Evolutionary conservation across 2,888 invertebrate species (phyloP).

Genomic region (Cinara cedri): DNA sequence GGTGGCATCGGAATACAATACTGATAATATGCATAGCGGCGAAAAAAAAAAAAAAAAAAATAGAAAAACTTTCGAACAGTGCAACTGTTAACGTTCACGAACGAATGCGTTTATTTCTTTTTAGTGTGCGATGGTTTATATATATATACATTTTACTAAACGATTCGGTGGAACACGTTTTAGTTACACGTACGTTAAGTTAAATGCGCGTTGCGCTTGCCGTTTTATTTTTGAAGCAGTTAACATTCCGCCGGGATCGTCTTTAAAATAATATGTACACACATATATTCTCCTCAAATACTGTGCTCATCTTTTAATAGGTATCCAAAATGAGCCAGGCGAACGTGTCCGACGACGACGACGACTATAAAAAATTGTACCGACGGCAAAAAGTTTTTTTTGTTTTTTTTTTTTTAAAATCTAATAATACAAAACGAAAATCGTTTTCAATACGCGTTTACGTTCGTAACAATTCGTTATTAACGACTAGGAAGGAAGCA

Average conservation of each 20-base stretch:
- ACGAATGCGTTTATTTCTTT: neutral
- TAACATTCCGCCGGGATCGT: neutral
- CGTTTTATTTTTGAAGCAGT: constrained; percentile 42
- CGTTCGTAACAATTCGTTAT: too few relatives aligned
- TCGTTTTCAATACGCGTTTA: too few relatives aligned
- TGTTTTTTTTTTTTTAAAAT: neutral
- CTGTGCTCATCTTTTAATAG: too few relatives aligned
- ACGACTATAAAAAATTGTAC: neutral
- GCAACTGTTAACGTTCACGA: neutral
- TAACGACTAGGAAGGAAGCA: too few relatives aligned
- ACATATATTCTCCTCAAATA: neutral
- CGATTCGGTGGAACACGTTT: constrained; percentile 4
- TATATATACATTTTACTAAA: constrained; percentile 19
- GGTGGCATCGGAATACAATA: too few relatives aligned
- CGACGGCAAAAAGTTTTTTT: neutral
- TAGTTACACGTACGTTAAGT: neutral
- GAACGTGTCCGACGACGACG: too few relatives aligned
- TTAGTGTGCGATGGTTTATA: neutral
- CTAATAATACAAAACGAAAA: neutral
- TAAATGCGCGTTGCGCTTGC: neutral
- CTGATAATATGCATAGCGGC: neutral
- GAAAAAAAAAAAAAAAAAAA: too few relatives aligned
- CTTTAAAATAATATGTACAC: neutral
- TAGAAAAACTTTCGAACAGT: neutral
- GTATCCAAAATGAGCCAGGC: too few relatives aligned